A percentile compares a stretch with the other conserved stretches of the same genome.
Evolutionary conservation across 2,797 vertebrate genomes (phyloP).

Genomic region (Epinephelus coioides): DNA sequence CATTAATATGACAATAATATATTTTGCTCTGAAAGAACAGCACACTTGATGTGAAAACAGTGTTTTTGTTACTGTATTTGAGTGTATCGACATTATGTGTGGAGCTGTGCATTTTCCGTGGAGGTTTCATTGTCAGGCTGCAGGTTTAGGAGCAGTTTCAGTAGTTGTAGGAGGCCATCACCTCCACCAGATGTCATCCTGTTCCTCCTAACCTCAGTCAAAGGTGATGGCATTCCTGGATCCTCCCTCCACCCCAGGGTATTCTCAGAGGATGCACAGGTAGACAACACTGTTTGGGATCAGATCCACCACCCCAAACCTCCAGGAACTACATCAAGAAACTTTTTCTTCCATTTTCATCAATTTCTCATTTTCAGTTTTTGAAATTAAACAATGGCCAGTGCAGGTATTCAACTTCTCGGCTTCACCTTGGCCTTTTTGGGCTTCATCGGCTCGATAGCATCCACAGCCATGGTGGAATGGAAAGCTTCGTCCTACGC

Average conservation of each 20-base stretch:
- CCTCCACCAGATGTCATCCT: conserved; percentile 62
- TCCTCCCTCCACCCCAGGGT: conserved; percentile 58
- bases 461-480: conserved; percentile 92
- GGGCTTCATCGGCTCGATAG: conserved; percentile 91
- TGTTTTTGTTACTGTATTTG: background rate
- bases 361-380: background rate
- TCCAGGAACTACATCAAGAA: conserved; percentile 20
- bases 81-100: background rate
- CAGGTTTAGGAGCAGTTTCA: background rate
- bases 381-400: conserved; percentile 87
- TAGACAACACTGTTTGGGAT: conserved; percentile 21
- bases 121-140: no score
- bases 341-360: conserved; percentile 7
- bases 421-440: conserved; percentile 92
- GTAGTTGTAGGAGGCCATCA: conserved; percentile 5
- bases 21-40: background rate
- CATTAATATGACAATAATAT: background rate
- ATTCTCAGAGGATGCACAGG: conserved; percentile 60
- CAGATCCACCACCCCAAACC: conserved; percentile 5
- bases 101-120: background rate
- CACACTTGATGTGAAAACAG: no score
- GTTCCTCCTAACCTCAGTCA: background rate
- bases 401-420: conserved; percentile 91
- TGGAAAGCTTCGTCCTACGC: conserved; percentile 96
- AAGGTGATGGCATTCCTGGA: conserved; percentile 39